A percentile compares a stretch with the other conserved stretches of the same genome.
These are phyloP conservation scores for Myrmecobius fasciatus DNA, from an alignment of 2,113 vertebrate genomes.

Conservation along the genomic window DNA sequence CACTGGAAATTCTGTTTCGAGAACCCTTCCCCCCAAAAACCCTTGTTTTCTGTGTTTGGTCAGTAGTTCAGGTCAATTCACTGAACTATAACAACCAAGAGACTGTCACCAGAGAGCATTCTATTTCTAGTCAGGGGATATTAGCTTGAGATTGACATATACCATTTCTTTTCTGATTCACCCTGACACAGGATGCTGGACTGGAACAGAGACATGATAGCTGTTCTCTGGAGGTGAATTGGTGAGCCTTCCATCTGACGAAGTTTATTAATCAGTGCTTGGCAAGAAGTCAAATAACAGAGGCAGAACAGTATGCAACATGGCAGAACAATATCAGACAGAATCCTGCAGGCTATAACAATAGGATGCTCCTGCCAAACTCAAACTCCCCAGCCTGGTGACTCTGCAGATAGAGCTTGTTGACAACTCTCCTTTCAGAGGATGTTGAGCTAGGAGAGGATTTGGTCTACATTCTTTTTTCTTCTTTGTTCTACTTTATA, in stretches of 20 bases:
- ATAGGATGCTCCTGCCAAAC: neutral
- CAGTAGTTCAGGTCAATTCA: neutral
- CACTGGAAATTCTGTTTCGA: neutral
- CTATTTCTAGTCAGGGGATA: slow-evolving; percentile 4
- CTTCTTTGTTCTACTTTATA: neutral
- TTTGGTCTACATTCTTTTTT: slow-evolving; percentile 20
- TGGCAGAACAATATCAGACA: slow-evolving; percentile 40
- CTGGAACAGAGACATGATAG: slow-evolving; percentile 63
- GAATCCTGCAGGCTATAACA: slow-evolving; percentile 12
- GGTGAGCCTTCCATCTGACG: slow-evolving; percentile 71
- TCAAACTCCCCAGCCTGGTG: neutral
- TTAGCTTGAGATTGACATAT: neutral
- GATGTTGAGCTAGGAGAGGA: neutral
- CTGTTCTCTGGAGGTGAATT: slow-evolving; percentile 67
- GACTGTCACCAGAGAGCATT: neutral
- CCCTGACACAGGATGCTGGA: slow-evolving; percentile 61
- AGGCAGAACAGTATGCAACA: slow-evolving; percentile 54
- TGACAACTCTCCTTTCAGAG: slow-evolving; percentile 13
- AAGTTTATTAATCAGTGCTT: slow-evolving; percentile 76
- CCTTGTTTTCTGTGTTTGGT: neutral
- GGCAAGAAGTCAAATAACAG: slow-evolving; percentile 67
- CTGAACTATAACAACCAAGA: neutral
- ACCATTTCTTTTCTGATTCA: slow-evolving; percentile 53
- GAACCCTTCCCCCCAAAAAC: neutral
- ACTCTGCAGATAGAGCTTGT: neutral